Conservation (phyloP, 2,113 vertebrate genomes). For the Semnornis frantzii region DNA sequence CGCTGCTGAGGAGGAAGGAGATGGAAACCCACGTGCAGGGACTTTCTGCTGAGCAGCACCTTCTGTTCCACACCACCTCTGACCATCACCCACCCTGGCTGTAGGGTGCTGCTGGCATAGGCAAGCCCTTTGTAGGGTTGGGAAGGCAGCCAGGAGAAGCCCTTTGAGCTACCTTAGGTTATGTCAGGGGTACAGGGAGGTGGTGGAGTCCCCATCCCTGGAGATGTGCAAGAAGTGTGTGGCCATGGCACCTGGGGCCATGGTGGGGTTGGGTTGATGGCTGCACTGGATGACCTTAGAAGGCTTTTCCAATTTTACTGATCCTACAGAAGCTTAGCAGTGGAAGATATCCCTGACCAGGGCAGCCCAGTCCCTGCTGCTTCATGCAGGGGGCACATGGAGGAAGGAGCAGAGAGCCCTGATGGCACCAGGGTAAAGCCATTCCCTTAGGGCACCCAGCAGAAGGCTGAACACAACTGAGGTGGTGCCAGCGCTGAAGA, state of each 20-base stretch:
- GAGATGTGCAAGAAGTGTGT: too few species aligned
- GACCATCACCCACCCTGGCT: accelerated
- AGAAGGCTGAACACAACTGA: accelerated
- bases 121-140: neutral
- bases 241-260: too few species aligned
- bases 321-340: too few species aligned
- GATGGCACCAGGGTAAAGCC: accelerated
- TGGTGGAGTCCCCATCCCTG: too few species aligned
- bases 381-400: too few species aligned
- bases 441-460: accelerated
- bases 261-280: too few species aligned
- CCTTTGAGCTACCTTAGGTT: neutral
- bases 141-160: neutral
- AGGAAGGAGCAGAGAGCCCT: neutral
- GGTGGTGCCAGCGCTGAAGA: accelerated
- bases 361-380: neutral
- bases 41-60: neutral
- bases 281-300: neutral
- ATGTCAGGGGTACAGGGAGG: too few species aligned
- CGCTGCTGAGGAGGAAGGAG: neutral
- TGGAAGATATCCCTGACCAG: neutral
- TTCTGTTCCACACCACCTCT: neutral
- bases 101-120: accelerated
- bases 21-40: neutral
- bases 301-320: neutral